Evolutionary conservation across 2,113 vertebrate species (phyloP), one percentile per base, ranked within the genome.

Genomic region (Grammomys surdaster): DNA sequence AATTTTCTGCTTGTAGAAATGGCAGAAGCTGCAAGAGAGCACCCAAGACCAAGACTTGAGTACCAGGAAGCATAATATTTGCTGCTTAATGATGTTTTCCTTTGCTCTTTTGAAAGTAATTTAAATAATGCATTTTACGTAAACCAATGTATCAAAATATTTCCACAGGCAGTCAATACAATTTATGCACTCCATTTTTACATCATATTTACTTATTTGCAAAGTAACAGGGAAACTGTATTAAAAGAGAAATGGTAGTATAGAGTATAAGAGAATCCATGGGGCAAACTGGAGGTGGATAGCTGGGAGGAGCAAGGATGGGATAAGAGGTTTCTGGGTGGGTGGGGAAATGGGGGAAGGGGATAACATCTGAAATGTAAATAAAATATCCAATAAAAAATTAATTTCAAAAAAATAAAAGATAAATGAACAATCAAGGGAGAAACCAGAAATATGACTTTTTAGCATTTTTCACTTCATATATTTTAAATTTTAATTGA

Each of bases 401-500:
- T 75, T 43, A 17, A 14, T 88, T 91, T 54, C 17, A 54, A 40
- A 65, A 43, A 40, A 1, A 36, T 76, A 48, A 88, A 93, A 85
- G n/a, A 16, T 19, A 9, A 93, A 67, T n/a, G 8, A 65, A 40
- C 5, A 95, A 72, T 88, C 51, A 67, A 75, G 11, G 16, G 33
- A 63, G 51, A 90, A 89, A 54, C 67, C 17, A 85, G 48, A 88
- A 65, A 89, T 65, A 75, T 89, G 33, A 65, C 58, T 58, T 31
- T 86, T 51, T 51, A 51, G 51, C 73, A 60, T 7, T 22, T 87
- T 82, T 31, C 33, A 12, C 43, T 95, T 19, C 58, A 24, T 65
- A 63, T 36, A 10, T 56, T 76, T 69, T 75, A 84, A 85, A n/a
- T 88, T 95, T 46, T 40, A 36, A 88, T 58, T 80, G 76, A 91